Conservation (phyloP, 2,888 invertebrate species). For the Cylloceria caligata region DNA sequence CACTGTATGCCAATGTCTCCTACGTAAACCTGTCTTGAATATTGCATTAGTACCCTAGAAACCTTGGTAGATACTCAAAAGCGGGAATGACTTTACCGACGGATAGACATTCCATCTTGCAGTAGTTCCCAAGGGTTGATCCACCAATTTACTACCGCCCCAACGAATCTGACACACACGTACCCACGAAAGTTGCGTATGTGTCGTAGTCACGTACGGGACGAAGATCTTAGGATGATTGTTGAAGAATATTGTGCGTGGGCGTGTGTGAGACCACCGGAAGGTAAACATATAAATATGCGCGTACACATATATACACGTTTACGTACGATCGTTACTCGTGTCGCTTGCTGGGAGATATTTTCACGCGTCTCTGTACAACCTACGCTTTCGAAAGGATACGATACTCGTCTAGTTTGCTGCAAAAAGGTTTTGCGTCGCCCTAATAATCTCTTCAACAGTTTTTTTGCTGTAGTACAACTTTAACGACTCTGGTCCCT, state of each 20-base stretch:
- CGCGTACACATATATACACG: background rate
- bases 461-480: background rate
- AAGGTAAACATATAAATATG: background rate
- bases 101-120: constrained; percentile 10
- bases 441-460: constrained; percentile 24
- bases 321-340: background rate
- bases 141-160: background rate
- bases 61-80: constrained; percentile 10
- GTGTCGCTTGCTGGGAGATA: background rate
- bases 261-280: background rate
- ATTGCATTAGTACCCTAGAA: constrained; percentile 1
- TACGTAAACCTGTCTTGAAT: constrained; percentile 13
- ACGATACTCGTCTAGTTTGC: background rate
- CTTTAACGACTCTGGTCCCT: background rate
- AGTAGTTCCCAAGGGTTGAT: constrained; percentile 17
- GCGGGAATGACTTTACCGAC: background rate
- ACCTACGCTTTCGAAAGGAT: background rate
- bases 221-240: constrained; percentile 21
- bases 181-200: background rate
- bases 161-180: background rate
- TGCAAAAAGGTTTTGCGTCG: background rate
- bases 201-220: background rate
- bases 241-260: constrained; percentile 10
- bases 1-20: background rate
- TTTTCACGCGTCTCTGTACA: background rate